A percentile compares a stretch with the other conserved stretches of the same genome.
Evolutionary conservation across 35 echinoderm and acorn worm genomes (phyloP).

Genomic region (Ptychodera flava): DNA sequence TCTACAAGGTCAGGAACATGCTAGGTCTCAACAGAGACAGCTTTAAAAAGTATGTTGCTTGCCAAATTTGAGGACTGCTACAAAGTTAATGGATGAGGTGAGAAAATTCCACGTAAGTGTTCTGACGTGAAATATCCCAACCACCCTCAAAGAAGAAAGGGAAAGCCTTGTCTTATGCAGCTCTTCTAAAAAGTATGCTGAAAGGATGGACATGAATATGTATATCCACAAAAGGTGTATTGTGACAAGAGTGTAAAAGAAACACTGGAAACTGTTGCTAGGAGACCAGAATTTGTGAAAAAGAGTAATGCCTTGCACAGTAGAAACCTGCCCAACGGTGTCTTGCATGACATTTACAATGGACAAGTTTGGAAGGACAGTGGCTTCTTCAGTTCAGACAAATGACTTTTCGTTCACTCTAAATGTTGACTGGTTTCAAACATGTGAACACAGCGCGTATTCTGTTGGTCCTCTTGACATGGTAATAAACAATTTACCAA

Average conservation of each 20-base stretch:
- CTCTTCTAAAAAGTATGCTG: background rate
- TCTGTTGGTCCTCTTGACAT: background rate
- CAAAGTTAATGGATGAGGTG: background rate
- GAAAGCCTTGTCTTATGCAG: background rate
- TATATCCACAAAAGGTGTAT: background rate
- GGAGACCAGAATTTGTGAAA: background rate
- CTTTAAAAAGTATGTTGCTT: background rate
- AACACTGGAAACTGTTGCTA: background rate
- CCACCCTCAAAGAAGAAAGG: background rate
- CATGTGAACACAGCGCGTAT: background rate
- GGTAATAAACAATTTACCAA: background rate
- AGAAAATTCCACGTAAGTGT: background rate
- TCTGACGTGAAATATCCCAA: background rate
- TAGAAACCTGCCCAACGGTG: background rate
- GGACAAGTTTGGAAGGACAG: background rate
- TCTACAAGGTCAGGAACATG: background rate
- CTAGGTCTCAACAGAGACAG: background rate
- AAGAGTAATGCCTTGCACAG: background rate
- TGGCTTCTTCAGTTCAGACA: background rate
- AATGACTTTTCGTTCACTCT: background rate
- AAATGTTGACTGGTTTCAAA: background rate
- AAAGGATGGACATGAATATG: background rate
- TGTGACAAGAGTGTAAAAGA: background rate
- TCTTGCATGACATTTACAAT: background rate
- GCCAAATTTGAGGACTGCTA: background rate